Evolutionary conservation across 2,113 vertebrate genomes (phyloP), one percentile per base, ranked within the genome.

Genomic region (Halcyon senegalensis): DNA sequence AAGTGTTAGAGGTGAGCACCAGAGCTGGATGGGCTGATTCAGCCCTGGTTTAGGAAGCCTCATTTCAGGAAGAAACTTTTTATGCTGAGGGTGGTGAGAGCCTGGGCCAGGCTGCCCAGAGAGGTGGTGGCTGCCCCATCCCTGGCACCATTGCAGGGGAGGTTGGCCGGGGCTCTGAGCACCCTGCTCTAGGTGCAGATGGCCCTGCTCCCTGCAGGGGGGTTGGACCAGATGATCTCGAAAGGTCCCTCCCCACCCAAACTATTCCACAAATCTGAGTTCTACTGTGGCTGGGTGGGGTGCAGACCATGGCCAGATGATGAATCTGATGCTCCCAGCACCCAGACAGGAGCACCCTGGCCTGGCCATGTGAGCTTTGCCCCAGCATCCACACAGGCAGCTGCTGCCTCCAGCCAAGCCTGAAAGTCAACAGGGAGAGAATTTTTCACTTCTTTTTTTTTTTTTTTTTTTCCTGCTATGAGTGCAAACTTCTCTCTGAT

Each of bases 241-340:
- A 43, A 30, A 31, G 28, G 39, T 31, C 18, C 13, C 13, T 41
- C 20, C 63, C 28, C 11, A 43, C 39, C 24, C 16, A 19, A 28
- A 64, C 17, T 39, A 43, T 11, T 21, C 41, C 18, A 18, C 21
- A n/a, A 35, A n/a, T 17, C 55, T 33, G 56, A n/a, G 31, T 73
- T 59, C 59, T 44, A 5, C 5, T 0, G 0, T 39, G 44, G n/a
- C 27, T 53, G 66, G 35, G 19, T 7, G 13, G 37, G 66, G 7
- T 67, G 58, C 24, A 73, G 51, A 43, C 11, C 35, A 33, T 0
- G 7, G 23, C 39, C 35, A 31, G 64, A 2, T 17, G 28, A 18
- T 27, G 13, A 15, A 73, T 14, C 8, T 7, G 15, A 23, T 31
- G 63, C 20, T 84, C 30, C 27, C 35, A 14, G 14, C 1, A 4